Conservation (phyloP, 1,140 invertebrate genomes). For the Conopomorpha cramerella region DNA sequence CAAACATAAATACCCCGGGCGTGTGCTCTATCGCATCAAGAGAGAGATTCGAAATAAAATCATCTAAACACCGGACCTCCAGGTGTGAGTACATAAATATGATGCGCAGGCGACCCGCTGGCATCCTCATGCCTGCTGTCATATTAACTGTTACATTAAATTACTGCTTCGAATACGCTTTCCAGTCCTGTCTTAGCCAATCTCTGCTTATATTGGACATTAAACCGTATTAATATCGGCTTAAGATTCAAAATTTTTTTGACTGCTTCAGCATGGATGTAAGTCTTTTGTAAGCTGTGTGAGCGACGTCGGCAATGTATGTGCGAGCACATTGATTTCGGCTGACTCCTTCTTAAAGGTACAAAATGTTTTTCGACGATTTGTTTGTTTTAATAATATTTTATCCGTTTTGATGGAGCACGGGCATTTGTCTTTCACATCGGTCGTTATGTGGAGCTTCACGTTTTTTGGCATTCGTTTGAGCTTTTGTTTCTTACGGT, state of each 20-base stretch:
- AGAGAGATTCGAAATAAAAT: conserved; percentile 42
- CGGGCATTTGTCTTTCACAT: conserved; percentile 52
- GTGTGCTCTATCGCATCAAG: conserved; percentile 35
- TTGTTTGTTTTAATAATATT: conserved; percentile 61
- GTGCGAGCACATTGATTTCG: conserved; percentile 56
- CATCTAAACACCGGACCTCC: conserved; percentile 36
- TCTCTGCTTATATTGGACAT: background rate
- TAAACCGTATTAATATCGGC: conserved; percentile 3
- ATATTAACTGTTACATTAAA: conserved; percentile 62
- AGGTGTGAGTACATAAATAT: conserved; percentile 57
- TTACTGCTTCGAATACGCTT: conserved; percentile 47
- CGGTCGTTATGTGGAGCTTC: too few relatives aligned
- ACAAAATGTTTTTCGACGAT: conserved; percentile 54
- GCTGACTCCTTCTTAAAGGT: conserved; percentile 44
- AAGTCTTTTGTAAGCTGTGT: too few relatives aligned
- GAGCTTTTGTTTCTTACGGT: too few relatives aligned
- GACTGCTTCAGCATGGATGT: too few relatives aligned
- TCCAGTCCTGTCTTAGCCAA: conserved; percentile 20
- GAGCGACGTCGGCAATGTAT: conserved; percentile 25
- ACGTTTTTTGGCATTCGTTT: too few relatives aligned
- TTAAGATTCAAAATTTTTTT: conserved; percentile 9
- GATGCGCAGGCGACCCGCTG: conserved; percentile 49
- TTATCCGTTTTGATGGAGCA: conserved; percentile 55
- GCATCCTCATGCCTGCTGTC: conserved; percentile 52
- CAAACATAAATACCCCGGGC: conserved; percentile 36